phyloP scores from a whole-genome alignment of 2,797 vertebrate genomes.

The Aselliscus stoliczkanus region DNA sequence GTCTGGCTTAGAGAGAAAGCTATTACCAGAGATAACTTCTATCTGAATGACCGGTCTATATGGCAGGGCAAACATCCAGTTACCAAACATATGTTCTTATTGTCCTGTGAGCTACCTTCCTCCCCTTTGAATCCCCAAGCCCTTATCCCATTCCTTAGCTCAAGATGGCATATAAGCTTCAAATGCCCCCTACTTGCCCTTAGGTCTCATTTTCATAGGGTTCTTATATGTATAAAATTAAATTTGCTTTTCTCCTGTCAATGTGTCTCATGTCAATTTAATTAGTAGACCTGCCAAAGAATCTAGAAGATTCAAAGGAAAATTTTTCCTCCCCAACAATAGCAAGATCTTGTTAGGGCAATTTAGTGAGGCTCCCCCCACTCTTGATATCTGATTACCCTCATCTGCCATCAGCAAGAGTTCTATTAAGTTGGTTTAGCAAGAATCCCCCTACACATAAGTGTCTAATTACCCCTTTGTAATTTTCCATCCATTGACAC shows the following conservation, averaged over 20 bases:
- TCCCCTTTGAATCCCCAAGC: background rate
- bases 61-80: background rate
- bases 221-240: background rate
- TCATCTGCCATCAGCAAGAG: no score
- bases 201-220: background rate
- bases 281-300: background rate
- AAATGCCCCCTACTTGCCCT: background rate
- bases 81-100: background rate
- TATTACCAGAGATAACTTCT: background rate
- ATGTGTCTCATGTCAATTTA: background rate
- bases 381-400: background rate
- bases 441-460: background rate
- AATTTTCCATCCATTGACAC: background rate
- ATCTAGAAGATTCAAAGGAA: background rate
- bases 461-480: background rate
- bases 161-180: background rate
- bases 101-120: background rate
- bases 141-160: background rate
- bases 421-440: no score
- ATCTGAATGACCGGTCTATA: background rate
- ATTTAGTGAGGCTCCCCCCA: background rate
- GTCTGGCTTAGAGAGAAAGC: background rate
- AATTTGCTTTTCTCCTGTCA: background rate
- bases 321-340: background rate
- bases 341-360: background rate